These are phyloP conservation scores for Aspidiotus rigidus DNA, from an alignment of 2,888 invertebrate genomes.

Conservation along the genomic window DNA sequence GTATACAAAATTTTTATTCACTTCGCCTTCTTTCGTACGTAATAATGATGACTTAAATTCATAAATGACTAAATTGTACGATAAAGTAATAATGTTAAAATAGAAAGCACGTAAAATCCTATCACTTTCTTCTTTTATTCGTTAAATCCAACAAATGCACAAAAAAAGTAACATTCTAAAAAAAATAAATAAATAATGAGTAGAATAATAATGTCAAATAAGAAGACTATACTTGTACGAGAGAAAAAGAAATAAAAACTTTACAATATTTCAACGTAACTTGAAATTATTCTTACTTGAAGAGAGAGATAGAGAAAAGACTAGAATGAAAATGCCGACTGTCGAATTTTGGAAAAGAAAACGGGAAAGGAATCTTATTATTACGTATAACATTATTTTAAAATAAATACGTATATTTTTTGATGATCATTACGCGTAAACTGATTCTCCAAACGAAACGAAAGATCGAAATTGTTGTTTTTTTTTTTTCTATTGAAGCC, in stretches of 20 bases:
- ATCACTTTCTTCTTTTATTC: constrained; percentile 14
- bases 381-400: background rate
- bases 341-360: background rate
- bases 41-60: constrained; percentile 3
- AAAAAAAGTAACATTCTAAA: constrained; percentile 11
- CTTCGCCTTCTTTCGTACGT: too few relatives aligned
- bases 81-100: constrained; percentile 3
- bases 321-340: constrained; percentile 5
- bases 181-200: background rate
- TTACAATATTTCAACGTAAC: background rate
- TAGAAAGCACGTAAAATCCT: constrained; percentile 15
- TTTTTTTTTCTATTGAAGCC: too few relatives aligned
- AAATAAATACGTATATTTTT: background rate
- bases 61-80: constrained; percentile 16
- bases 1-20: constrained; percentile 11
- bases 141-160: constrained; percentile 6
- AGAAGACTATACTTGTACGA: background rate
- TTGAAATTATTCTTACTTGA: background rate
- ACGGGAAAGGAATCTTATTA: background rate
- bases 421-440: too few relatives aligned
- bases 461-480: too few relatives aligned
- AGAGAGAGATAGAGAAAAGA: constrained; percentile 5
- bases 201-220: background rate
- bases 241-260: background rate
- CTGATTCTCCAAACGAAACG: too few relatives aligned